phyloP scores from a whole-genome alignment of 2,113 vertebrate species.

The Salvelinus sp. region DNA sequence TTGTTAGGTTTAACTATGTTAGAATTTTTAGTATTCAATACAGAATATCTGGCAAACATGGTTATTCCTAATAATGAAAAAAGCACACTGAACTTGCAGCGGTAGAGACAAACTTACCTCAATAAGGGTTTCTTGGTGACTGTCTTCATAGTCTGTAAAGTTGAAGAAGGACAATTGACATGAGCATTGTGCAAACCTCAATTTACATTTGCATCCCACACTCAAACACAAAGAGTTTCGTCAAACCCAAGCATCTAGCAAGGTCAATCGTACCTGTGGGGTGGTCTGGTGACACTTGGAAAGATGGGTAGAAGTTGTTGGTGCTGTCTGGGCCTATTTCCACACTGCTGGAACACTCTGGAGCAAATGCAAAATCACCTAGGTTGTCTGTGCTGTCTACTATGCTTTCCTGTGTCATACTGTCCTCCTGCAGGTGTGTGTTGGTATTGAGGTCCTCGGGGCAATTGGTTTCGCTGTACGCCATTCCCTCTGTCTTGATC shows the following conservation, averaged over 20 bases:
- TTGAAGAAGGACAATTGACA: slow-evolving; percentile 6
- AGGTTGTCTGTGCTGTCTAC: slow-evolving; percentile 72
- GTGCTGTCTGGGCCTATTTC: slow-evolving; percentile 49
- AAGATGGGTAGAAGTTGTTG: slow-evolving; percentile 24
- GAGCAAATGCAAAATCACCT: slow-evolving; percentile 62
- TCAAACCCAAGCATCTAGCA: background rate
- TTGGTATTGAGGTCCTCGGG: slow-evolving; percentile 66
- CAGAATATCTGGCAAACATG: slow-evolving; percentile 42
- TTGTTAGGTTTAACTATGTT: slow-evolving; percentile 15
- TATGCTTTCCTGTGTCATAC: slow-evolving; percentile 76
- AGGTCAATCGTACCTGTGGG: slow-evolving; percentile 49
- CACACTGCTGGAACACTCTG: slow-evolving; percentile 43
- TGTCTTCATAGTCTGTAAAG: slow-evolving; percentile 34
- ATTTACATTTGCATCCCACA: background rate
- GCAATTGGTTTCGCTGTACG: slow-evolving; percentile 56
- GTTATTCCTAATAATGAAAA: slow-evolving; percentile 70
- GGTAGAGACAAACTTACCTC: slow-evolving; percentile 57
- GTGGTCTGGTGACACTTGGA: slow-evolving; percentile 73
- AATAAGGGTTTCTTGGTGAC: slow-evolving; percentile 50
- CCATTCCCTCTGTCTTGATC: slow-evolving; percentile 73
- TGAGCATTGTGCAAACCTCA: too few relatives aligned
- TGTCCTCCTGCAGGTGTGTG: slow-evolving; percentile 41
- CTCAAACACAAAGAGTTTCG: slow-evolving; percentile 2
- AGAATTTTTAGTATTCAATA: background rate
- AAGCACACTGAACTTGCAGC: slow-evolving; percentile 26